Evolutionary conservation across 2,888 invertebrate genomes (phyloP).

Genomic region (Corbicula japonica): DNA sequence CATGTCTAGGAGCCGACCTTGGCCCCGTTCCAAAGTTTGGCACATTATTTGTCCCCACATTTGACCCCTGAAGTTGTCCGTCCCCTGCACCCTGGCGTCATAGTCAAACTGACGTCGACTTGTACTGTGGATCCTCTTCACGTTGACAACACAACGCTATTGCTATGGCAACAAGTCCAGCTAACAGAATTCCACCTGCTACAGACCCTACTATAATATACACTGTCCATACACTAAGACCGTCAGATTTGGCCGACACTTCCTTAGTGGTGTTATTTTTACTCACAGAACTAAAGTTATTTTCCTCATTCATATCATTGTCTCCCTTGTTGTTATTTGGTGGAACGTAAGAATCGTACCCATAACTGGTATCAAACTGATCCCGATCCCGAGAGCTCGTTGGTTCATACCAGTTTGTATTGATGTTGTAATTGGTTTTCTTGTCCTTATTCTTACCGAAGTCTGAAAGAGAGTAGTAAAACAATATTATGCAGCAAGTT

Average conservation of each 20-base stretch:
- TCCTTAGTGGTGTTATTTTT: slow-evolving; percentile 14
- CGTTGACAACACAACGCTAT: slow-evolving; percentile 79
- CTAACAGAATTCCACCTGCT: slow-evolving; percentile 78
- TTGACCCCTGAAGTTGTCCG: slow-evolving; percentile 48
- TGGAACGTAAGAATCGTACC: neutral
- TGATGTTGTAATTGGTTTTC: slow-evolving; percentile 6
- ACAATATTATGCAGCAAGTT: no score
- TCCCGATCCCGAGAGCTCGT: slow-evolving; percentile 1
- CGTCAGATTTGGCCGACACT: slow-evolving; percentile 41
- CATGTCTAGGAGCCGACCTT: slow-evolving; percentile 33
- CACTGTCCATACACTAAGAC: slow-evolving; percentile 79
- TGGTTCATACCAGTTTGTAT: slow-evolving; percentile 31
- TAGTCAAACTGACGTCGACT: slow-evolving; percentile 80
- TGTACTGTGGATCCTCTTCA: slow-evolving; percentile 77
- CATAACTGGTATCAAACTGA: slow-evolving; percentile 4
- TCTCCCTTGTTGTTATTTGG: neutral
- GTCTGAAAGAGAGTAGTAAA: no score
- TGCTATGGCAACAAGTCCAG: slow-evolving; percentile 80
- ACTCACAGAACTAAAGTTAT: neutral
- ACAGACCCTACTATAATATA: slow-evolving; percentile 82
- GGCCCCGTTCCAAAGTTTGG: slow-evolving; percentile 25
- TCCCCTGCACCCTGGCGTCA: slow-evolving; percentile 66
- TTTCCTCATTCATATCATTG: neutral
- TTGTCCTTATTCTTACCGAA: slow-evolving; percentile 2
- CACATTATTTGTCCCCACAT: slow-evolving; percentile 32